A percentile compares a stretch with the other conserved stretches of the same genome.
These are phyloP conservation scores for Okamejei kenojei DNA, from an alignment of 2,797 vertebrate genomes.

Conservation along the genomic window DNA sequence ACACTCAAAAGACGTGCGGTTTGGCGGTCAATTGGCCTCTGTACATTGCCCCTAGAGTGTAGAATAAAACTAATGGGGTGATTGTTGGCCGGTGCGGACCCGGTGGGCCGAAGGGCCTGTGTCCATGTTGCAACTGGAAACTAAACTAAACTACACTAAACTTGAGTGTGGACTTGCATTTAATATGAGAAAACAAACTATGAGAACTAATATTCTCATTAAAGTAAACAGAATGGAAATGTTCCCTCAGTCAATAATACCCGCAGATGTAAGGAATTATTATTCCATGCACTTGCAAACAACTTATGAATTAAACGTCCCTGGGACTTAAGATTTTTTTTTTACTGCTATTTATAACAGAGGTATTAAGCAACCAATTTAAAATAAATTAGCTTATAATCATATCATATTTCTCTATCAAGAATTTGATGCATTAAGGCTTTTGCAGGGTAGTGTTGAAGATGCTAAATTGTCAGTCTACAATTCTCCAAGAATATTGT, in stretches of 20 bases:
- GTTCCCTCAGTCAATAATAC: too few relatives aligned
- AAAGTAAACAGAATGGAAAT: not conserved
- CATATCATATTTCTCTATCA: not conserved
- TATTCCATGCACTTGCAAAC: too few relatives aligned
- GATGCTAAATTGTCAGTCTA: not conserved
- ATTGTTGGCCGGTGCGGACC: too few relatives aligned
- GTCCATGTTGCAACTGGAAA: too few relatives aligned
- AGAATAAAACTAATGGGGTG: too few relatives aligned
- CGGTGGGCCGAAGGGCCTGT: too few relatives aligned
- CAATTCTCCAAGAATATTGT: not conserved
- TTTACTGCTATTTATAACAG: constrained; percentile 5
- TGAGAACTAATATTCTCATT: not conserved
- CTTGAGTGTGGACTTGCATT: not conserved
- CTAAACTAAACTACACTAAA: too few relatives aligned
- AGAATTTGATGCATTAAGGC: not conserved
- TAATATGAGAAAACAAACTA: not conserved
- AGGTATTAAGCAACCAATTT: not conserved
- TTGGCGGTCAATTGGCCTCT: too few relatives aligned
- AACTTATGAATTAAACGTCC: not conserved
- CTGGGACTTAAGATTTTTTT: not conserved
- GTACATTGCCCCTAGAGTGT: too few relatives aligned
- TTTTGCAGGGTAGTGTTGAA: not conserved
- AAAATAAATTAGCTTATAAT: not conserved
- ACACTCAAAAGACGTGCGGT: too few relatives aligned
- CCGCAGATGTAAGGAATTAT: too few relatives aligned